Evolutionary conservation across 2,113 vertebrate genomes (phyloP), one percentile per base, ranked within the genome.

Genomic region (Cebus imitator): DNA sequence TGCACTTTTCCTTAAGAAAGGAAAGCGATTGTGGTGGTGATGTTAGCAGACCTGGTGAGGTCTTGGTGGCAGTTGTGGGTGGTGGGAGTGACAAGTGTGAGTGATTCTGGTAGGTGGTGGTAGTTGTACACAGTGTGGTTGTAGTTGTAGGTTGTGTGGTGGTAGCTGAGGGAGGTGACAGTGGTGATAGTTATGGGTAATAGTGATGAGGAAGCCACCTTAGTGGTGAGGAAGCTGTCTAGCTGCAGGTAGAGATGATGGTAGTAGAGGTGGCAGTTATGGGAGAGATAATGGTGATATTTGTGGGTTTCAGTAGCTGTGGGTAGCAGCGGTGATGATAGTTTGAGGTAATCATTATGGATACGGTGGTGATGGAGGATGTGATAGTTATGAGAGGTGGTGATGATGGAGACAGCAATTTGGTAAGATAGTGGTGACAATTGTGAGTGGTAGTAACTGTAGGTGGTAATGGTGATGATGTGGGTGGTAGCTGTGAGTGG

Each of bases 241-340:
- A 83, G 20, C 27, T 48, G 8, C 55, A 35, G 23, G 84, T 57
- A 40, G 78, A 64, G 27, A 6, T 64, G 27, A 64, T 14, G 78
- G 20, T 27, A 20, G 43, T 27, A 25, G 11, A 20, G 16, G 30
- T 64, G 52, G 10, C 30, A 32, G 25, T 37, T 6, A n/a, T 45
- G 45, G 6, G 45, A 20, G 27, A 20, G 35, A 43, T 27, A 7
- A 55, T 30, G 8, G 43, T 7, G 48, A 21, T 61, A 37, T 30
- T 0, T 1, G 32, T 61, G n/a, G 6, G 5, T 2, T 9, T 35
- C 37, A 32, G 35, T 13, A 45, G 27, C 25, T 43, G 11, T 40
- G 14, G 35, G 48, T 27, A 64, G 27, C 5, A 30, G 27, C 14
- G 57, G 21, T 58, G 57, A 58, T 58, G 61, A 64, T 14, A 64